Evolutionary conservation across 2,113 vertebrate species (phyloP).

Genomic region (Arenaria interpres): DNA sequence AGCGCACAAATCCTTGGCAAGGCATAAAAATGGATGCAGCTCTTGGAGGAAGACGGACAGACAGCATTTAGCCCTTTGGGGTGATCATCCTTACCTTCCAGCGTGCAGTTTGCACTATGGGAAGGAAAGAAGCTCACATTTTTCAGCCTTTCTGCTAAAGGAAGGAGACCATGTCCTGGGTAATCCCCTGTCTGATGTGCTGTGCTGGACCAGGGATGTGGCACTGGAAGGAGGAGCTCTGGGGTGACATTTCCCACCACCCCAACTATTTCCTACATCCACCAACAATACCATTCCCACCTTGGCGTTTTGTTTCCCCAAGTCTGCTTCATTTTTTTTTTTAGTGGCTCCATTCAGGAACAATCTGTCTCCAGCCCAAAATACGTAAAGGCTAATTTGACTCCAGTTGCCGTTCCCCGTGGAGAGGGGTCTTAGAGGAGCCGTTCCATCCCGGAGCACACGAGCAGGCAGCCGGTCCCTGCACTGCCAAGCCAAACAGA

Average conservation of each 20-base stretch:
- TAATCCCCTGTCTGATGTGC: not conserved
- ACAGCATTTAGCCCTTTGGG: not conserved
- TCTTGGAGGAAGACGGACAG: not conserved
- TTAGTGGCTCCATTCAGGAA: not conserved
- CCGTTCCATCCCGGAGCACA: not conserved
- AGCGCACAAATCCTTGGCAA: not conserved
- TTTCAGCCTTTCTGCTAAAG: not conserved
- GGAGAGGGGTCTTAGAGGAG: not conserved
- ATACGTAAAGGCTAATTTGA: not conserved
- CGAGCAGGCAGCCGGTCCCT: not conserved
- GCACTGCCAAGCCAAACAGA: not conserved
- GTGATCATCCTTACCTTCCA: not conserved
- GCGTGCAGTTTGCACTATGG: accelerated
- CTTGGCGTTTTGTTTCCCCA: not conserved
- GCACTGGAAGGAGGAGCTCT: not conserved
- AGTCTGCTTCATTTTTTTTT: not conserved
- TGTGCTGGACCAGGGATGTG: not conserved
- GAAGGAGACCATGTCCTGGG: not conserved
- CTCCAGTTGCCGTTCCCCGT: not conserved
- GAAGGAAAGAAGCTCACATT: not conserved
- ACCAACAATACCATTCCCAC: not conserved
- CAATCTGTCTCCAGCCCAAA: not conserved
- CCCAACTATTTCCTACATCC: not conserved
- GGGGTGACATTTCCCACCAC: not conserved
- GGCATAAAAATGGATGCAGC: not conserved